Conservation (phyloP, 2,888 invertebrate genomes). For the Lepidochrysops patricia region DNA sequence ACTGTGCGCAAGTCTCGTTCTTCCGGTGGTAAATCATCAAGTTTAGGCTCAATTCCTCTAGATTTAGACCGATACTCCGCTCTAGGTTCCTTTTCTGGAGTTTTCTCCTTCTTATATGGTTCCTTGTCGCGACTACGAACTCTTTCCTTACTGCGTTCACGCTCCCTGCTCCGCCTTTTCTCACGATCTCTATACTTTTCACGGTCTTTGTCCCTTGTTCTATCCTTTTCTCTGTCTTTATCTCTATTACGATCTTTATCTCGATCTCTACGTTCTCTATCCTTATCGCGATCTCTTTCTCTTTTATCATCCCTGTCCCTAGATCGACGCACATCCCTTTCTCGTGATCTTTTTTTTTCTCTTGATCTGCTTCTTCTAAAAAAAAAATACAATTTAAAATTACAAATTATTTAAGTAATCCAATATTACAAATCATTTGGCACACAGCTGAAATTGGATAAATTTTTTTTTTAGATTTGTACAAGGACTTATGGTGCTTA, state of each 20-base stretch:
- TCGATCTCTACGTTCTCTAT: slow-evolving; percentile 28
- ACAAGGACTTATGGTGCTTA: too few relatives aligned
- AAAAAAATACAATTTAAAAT: neutral
- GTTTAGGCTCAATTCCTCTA: slow-evolving; percentile 72
- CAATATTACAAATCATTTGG: neutral
- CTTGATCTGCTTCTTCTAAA: slow-evolving; percentile 59
- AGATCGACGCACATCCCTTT: slow-evolving; percentile 74
- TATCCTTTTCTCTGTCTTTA: slow-evolving; percentile 40
- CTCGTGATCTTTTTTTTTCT: slow-evolving; percentile 72
- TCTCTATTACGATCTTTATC: slow-evolving; percentile 31
- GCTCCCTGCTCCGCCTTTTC: slow-evolving; percentile 38
- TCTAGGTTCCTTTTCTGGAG: slow-evolving; percentile 42
- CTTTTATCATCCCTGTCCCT: slow-evolving; percentile 30
- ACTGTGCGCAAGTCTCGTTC: slow-evolving; percentile 99
- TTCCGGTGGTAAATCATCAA: slow-evolving; percentile 92
- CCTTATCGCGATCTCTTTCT: slow-evolving; percentile 38
- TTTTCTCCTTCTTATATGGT: slow-evolving; percentile 48
- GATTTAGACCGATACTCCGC: slow-evolving; percentile 60
- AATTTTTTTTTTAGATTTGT: too few relatives aligned
- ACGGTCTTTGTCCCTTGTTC: slow-evolving; percentile 28
- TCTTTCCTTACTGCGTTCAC: slow-evolving; percentile 38
- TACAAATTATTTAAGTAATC: neutral
- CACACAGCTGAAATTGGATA: too few relatives aligned
- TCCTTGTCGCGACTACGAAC: slow-evolving; percentile 33
- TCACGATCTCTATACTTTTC: slow-evolving; percentile 39